Percentiles rank a stretch among this genome's conserved stretches.
phyloP scores from a whole-genome alignment of 2,888 invertebrate species.

The Anoncus sp. region DNA sequence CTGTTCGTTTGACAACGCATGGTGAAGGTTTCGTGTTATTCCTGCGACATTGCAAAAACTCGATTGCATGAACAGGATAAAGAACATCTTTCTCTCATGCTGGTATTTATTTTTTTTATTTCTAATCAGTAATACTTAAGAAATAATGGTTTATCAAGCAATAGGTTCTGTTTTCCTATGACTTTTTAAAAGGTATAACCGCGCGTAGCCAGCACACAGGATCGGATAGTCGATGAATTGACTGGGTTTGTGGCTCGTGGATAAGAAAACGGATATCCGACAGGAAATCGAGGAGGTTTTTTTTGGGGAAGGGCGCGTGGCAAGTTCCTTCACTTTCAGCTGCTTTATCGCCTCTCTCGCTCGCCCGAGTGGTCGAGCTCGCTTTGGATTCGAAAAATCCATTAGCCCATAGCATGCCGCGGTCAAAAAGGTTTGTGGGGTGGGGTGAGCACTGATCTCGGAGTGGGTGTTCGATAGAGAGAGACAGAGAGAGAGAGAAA shows the following conservation, averaged over 20 bases:
- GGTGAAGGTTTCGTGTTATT: constrained; percentile 1
- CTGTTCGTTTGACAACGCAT: constrained; percentile 30
- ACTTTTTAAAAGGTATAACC: not conserved
- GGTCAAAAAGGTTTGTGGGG: constrained; percentile 48
- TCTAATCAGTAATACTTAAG: not conserved
- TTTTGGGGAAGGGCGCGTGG: constrained; percentile 41
- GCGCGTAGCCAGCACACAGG: not conserved
- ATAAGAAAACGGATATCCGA: constrained; percentile 59
- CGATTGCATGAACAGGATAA: not conserved
- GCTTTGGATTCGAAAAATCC: constrained; percentile 80
- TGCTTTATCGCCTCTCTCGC: constrained; percentile 58
- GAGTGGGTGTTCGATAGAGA: constrained; percentile 38
- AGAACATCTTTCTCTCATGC: not conserved
- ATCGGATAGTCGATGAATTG: constrained; percentile 19
- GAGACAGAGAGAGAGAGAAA: constrained; percentile 27
- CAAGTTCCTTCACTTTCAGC: constrained; percentile 35
- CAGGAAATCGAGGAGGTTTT: constrained; percentile 46
- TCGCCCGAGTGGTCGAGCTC: constrained; percentile 50
- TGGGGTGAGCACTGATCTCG: constrained; percentile 39
- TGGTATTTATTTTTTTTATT: not conserved
- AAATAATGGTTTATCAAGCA: constrained; percentile 17
- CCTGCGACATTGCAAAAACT: not conserved
- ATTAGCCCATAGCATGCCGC: constrained; percentile 73
- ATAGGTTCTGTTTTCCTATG: not conserved
- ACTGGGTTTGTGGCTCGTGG: constrained; percentile 24